Evolutionary conservation across 2,113 vertebrate species (phyloP), one percentile per base, ranked within the genome.

Genomic region (Seriola rivoliana): DNA sequence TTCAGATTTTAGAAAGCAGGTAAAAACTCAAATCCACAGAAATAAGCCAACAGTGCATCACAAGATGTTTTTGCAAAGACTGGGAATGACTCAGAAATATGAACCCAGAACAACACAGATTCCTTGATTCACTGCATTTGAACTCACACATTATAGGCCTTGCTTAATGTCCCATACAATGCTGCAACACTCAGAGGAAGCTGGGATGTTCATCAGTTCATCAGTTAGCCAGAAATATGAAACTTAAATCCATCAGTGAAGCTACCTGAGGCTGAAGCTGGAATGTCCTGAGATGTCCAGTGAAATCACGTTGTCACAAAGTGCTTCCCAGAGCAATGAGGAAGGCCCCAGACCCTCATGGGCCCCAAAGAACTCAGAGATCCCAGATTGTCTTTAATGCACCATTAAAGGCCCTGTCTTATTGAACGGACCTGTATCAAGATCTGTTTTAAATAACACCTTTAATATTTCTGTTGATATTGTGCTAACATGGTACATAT

Each of bases 311-410:
- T 12, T 25, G 19, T 68, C 55, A 40, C 25, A 36, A 83, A 73
- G 75, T 84, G 36, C 70, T 84, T 78, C 60, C 71, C 17, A 9
- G 14, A 70, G 46, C 4, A 65, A n/a, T 3, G 44, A 7, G 36
- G 6, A 19, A 40, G 16, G 4, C 42, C 58, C 9, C 36, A 42
- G 19, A 32, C 34, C 34, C 34, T 6, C 34, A 36, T 42, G 40
- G 38, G 40, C 40, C 40, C 40, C 10, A 36, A 36, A 36, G 34
- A 36, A 1, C 34, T 9, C 40, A 42, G 2, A 42, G 25, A 29
- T 50, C 55, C 14, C 36, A 58, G 19, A 34, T 6, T 72, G 8
- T 21, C 50, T 21, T 21, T 21, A 8, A 48, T 48, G 13, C 46
- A 48, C 14, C 42, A 44, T 44, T 12, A 44, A 12, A 44, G 46